Conservation (phyloP, 2,888 invertebrate genomes). For the Diploptera punctata region DNA sequence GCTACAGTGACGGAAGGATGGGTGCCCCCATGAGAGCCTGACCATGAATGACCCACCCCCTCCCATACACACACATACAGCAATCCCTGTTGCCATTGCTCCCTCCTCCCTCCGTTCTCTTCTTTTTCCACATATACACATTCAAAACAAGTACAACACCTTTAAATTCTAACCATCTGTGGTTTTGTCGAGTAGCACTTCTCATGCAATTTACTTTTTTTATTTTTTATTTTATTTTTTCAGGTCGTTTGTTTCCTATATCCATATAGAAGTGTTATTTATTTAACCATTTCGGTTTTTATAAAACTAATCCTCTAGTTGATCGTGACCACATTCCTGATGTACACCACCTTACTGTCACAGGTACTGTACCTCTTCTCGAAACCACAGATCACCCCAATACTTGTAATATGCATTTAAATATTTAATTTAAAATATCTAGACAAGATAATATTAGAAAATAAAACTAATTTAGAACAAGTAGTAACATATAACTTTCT, state of each 20-base stretch:
- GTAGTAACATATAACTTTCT: too few relatives aligned
- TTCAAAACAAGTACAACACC: slow-evolving; percentile 30
- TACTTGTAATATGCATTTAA: too few relatives aligned
- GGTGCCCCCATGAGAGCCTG: slow-evolving; percentile 36
- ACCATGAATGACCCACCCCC: slow-evolving; percentile 40
- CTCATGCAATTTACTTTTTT: slow-evolving; percentile 1
- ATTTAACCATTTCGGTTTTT: neutral
- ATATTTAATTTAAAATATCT: too few relatives aligned
- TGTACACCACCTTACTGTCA: neutral
- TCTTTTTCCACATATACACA: slow-evolving; percentile 17
- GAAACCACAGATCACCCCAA: too few relatives aligned
- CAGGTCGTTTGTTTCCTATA: slow-evolving; percentile 6
- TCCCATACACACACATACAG: slow-evolving; percentile 22
- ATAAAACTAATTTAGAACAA: too few relatives aligned
- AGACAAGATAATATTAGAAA: too few relatives aligned
- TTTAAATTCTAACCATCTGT: slow-evolving; percentile 28
- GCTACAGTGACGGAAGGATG: slow-evolving; percentile 37
- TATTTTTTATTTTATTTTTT: neutral
- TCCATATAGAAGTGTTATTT: slow-evolving; percentile 9
- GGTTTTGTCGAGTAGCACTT: slow-evolving; percentile 17
- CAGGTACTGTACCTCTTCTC: neutral
- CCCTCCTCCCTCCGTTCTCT: too few relatives aligned
- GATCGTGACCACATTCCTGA: neutral
- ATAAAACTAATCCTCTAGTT: neutral
- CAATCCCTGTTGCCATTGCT: slow-evolving; percentile 28